Conservation (phyloP, 2,888 invertebrate species). For the Hydroisotoma schaefferi region DNA sequence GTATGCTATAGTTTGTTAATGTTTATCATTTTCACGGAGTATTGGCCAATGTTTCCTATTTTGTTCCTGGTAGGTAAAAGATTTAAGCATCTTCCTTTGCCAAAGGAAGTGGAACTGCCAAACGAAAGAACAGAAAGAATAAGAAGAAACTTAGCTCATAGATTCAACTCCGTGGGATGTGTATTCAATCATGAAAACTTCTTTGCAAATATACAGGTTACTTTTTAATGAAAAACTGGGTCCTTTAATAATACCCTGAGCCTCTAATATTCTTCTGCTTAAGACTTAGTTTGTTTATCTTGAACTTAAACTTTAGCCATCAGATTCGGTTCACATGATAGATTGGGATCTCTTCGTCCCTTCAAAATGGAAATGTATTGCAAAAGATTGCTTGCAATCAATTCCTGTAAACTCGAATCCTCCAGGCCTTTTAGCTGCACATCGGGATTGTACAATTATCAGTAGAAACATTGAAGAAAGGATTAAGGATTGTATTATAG, state of each 20-base stretch:
- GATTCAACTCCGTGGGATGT: constrained; percentile 27
- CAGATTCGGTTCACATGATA: constrained; percentile 18
- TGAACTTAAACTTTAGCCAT: constrained; percentile 16
- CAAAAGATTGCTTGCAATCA: not conserved
- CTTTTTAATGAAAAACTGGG: not conserved
- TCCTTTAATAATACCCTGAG: too few relatives aligned
- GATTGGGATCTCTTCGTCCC: constrained; percentile 37
- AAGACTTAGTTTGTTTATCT: not conserved
- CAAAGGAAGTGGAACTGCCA: constrained; percentile 6
- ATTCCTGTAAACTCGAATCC: not conserved
- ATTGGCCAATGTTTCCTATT: too few relatives aligned
- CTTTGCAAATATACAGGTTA: constrained; percentile 39
- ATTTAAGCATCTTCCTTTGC: not conserved
- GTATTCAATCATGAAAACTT: constrained; percentile 31
- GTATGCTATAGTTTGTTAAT: too few relatives aligned
- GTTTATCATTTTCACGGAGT: too few relatives aligned
- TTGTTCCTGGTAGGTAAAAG: not conserved
- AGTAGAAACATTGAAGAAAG: constrained; percentile 25
- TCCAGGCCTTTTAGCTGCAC: constrained; percentile 7
- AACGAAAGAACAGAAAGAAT: not conserved
- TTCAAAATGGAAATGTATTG: constrained; percentile 39
- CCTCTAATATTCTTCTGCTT: not conserved
- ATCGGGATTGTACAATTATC: constrained; percentile 11
- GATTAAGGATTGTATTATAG: constrained; percentile 21
- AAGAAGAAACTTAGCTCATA: constrained; percentile 11